Evolutionary conservation across 2,888 invertebrate species (phyloP).

Genomic region (Euplagia quadripunctaria): DNA sequence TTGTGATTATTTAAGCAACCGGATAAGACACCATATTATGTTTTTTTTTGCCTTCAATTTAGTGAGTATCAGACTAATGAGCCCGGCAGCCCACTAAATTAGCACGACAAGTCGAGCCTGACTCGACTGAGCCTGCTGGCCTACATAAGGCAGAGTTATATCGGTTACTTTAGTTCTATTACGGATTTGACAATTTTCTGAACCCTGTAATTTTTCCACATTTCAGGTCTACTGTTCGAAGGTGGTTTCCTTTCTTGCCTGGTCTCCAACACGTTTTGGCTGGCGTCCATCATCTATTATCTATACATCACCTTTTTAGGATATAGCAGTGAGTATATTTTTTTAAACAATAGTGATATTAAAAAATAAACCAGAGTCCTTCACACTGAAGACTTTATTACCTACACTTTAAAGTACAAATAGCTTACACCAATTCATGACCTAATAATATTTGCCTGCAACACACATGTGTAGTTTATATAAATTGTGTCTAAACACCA

Average conservation of each 20-base stretch:
- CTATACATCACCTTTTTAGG: conserved; percentile 99
- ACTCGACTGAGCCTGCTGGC: too few relatives aligned
- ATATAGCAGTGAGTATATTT: conserved; percentile 93
- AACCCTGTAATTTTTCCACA: conserved; percentile 18
- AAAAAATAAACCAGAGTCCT: too few relatives aligned
- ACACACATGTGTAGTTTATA: not conserved
- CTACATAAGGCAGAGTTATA: too few relatives aligned
- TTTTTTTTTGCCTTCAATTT: too few relatives aligned
- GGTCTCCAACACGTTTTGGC: conserved; percentile 97
- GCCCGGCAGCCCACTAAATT: too few relatives aligned
- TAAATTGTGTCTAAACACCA: not conserved
- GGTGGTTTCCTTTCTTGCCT: conserved; percentile 93
- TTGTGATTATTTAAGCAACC: too few relatives aligned
- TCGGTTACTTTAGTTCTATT: too few relatives aligned
- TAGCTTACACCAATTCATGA: not conserved
- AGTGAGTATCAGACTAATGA: too few relatives aligned
- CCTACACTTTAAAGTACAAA: not conserved
- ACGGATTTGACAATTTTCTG: too few relatives aligned
- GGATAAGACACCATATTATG: too few relatives aligned
- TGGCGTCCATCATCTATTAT: conserved; percentile 96
- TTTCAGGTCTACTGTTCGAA: conserved; percentile 92
- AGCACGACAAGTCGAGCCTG: too few relatives aligned
- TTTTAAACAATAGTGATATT: not conserved
- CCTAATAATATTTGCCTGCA: not conserved
- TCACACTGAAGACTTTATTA: too few relatives aligned